phyloP scores from a whole-genome alignment of 1,140 invertebrate genomes.

The Drosophila erecta region DNA sequence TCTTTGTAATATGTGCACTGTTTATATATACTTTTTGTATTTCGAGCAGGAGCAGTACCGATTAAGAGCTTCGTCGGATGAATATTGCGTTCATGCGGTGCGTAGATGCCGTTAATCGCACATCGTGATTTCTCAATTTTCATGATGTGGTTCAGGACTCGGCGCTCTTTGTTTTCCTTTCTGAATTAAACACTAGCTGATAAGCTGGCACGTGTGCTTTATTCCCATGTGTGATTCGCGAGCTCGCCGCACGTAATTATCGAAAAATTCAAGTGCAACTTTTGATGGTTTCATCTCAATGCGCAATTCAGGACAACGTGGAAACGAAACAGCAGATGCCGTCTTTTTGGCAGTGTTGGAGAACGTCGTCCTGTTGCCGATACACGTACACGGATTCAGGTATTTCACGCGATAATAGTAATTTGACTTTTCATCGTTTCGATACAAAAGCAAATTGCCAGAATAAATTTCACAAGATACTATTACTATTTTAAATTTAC shows the following conservation, averaged over 20 bases:
- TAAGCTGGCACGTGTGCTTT: not conserved
- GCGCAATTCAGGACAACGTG: conserved; percentile 29
- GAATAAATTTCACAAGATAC: too few species aligned
- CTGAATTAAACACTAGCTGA: not conserved
- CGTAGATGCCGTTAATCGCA: conserved; percentile 19
- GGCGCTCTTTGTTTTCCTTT: not conserved
- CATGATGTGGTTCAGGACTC: conserved; percentile 8
- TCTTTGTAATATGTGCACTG: conserved; percentile 41
- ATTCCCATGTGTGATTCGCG: too few species aligned
- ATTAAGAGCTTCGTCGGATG: conserved; percentile 47
- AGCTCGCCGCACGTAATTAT: not conserved
- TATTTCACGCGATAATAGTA: not conserved
- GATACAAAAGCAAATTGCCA: too few species aligned
- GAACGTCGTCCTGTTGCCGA: conserved; percentile 16
- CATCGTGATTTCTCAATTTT: conserved; percentile 26
- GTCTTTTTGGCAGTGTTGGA: conserved; percentile 22
- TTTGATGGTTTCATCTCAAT: conserved; percentile 4
- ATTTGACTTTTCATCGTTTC: too few species aligned
- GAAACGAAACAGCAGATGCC: conserved; percentile 22
- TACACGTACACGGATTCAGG: not conserved
- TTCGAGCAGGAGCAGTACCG: conserved; percentile 40
- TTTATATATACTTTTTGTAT: conserved; percentile 43
- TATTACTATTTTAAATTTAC: too few species aligned
- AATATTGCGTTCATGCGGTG: conserved; percentile 31
- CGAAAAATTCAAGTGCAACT: too few species aligned